Percentiles rank a stretch among this genome's conserved stretches.
These are phyloP conservation scores for Zaprionus africanus DNA, from an alignment of 1,140 invertebrate genomes.

Conservation along the genomic window DNA sequence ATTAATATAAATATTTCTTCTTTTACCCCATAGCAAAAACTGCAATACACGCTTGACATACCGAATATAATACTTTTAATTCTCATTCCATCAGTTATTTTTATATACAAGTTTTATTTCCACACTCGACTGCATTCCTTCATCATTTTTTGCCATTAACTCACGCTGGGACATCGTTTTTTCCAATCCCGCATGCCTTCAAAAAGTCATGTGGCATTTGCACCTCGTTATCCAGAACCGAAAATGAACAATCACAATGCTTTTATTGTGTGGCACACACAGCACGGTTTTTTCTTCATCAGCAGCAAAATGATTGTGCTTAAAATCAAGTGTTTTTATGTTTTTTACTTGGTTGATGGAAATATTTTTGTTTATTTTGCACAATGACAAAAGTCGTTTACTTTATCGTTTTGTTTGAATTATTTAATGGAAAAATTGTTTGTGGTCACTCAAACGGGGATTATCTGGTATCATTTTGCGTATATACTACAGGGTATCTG, in stretches of 20 bases:
- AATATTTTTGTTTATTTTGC: background rate
- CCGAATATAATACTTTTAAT: background rate
- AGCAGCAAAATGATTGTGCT: too few species aligned
- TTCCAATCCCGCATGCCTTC: background rate
- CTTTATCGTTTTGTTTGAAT: background rate
- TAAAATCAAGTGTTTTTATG: background rate
- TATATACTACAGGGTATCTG: background rate
- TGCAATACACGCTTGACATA: background rate
- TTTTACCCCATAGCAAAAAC: background rate
- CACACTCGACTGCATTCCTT: background rate
- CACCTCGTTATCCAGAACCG: constrained; percentile 23
- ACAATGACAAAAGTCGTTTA: background rate
- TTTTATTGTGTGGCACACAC: background rate
- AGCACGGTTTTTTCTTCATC: background rate
- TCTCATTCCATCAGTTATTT: background rate
- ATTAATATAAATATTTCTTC: background rate
- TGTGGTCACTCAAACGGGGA: background rate
- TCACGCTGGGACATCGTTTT: background rate
- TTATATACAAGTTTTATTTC: background rate
- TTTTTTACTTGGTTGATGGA: background rate
- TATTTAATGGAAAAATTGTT: constrained; percentile 1
- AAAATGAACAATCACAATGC: constrained; percentile 9
- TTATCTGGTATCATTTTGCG: background rate
- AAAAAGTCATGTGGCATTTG: constrained; percentile 25
- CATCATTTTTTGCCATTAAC: background rate